Evolutionary conservation across 2,113 vertebrate genomes (phyloP).

Genomic region (Phycodurus eques): DNA sequence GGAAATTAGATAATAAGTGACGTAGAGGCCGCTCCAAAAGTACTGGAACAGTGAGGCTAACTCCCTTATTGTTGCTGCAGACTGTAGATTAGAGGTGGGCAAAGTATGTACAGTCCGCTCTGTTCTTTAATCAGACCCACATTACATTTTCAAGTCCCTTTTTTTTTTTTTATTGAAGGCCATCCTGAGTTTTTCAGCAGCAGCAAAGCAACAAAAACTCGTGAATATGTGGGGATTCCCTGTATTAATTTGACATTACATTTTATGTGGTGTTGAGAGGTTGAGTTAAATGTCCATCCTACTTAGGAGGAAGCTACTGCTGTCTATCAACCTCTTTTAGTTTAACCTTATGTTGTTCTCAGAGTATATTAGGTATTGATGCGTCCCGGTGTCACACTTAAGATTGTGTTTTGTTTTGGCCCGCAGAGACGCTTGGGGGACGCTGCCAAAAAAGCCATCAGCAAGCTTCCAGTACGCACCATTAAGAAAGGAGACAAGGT

Average conservation of each 20-base stretch:
- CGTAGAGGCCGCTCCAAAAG: neutral
- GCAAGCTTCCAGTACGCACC: slow-evolving; percentile 93
- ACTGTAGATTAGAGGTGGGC: no score
- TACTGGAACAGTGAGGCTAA: neutral
- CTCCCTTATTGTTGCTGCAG: neutral
- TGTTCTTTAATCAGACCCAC: no score
- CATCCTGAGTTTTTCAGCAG: no score
- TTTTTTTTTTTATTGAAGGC: no score
- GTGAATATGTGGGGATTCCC: no score
- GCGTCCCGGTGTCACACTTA: neutral
- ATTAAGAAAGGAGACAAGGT: slow-evolving; percentile 98
- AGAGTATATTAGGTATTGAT: neutral
- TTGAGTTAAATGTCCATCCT: no score
- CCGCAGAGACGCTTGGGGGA: slow-evolving; percentile 94
- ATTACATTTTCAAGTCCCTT: no score
- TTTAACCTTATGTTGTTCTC: neutral
- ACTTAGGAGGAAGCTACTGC: neutral
- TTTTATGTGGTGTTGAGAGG: no score
- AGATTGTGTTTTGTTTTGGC: slow-evolving; percentile 15
- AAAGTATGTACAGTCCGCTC: no score
- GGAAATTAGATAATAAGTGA: neutral
- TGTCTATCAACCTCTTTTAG: neutral
- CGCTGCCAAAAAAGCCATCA: slow-evolving; percentile 97
- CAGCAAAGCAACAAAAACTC: no score
- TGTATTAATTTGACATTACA: no score